A percentile compares a stretch with the other conserved stretches of the same genome.
These are phyloP conservation scores for Clinocottus analis DNA, from an alignment of 2,113 vertebrate species.

Conservation along the genomic window DNA sequence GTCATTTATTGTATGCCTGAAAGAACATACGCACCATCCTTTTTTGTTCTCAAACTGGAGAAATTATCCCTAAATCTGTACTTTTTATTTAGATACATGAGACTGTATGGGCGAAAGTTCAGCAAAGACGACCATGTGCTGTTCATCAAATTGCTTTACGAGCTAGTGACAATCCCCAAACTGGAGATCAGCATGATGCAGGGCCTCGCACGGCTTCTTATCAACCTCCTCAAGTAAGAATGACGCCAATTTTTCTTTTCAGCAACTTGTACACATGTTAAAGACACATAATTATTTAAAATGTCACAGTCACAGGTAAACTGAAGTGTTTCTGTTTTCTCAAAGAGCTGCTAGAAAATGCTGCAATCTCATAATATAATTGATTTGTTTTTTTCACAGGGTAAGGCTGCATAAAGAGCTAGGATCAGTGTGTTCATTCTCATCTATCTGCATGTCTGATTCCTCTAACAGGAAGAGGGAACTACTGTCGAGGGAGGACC, in stretches of 20 bases:
- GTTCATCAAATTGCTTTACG: slow-evolving; percentile 95
- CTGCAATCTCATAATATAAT: background rate
- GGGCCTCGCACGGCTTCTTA: slow-evolving; percentile 94
- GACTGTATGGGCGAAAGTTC: slow-evolving; percentile 97
- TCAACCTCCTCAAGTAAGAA: slow-evolving; percentile 96
- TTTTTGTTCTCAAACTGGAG: background rate
- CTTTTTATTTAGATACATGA: slow-evolving; percentile 88
- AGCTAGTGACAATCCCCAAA: slow-evolving; percentile 93
- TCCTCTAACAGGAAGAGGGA: slow-evolving; percentile 90
- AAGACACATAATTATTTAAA: background rate
- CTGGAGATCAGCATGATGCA: slow-evolving; percentile 99
- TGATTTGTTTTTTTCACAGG: background rate
- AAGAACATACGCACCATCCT: background rate
- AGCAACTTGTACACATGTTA: slow-evolving; percentile 4
- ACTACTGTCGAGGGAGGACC: slow-evolving; percentile 94
- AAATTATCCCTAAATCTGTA: slow-evolving; percentile 12
- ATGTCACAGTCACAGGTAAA: background rate
- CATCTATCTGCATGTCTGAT: slow-evolving; percentile 27
- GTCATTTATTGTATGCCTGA: background rate
- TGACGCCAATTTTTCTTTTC: background rate
- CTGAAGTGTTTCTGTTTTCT: background rate
- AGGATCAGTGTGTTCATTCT: slow-evolving; percentile 12
- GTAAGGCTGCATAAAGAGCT: background rate
- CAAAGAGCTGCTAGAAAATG: background rate
- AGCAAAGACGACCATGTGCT: slow-evolving; percentile 98